Conservation (phyloP, 1,140 invertebrate genomes). For the Drosophila busckii region DNA sequence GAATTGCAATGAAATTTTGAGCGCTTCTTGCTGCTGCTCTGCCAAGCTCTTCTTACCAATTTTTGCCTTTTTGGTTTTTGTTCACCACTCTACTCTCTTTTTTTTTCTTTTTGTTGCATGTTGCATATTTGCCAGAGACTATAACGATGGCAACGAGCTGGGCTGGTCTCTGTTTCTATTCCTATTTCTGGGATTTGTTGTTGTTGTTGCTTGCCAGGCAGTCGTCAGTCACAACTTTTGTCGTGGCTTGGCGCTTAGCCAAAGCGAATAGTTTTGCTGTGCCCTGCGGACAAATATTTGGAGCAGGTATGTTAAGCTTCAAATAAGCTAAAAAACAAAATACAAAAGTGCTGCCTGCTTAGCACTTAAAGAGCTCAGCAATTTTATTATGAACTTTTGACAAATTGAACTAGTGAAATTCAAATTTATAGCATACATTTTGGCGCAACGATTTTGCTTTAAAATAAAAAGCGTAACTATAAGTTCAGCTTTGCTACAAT, state of each 20-base stretch:
- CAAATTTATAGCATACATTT: too few relatives aligned
- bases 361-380: too few relatives aligned
- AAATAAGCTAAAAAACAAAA: neutral
- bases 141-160: slow-evolving; percentile 52
- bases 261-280: slow-evolving; percentile 45
- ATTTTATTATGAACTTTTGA: too few relatives aligned
- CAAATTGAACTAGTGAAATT: too few relatives aligned
- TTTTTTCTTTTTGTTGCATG: slow-evolving; percentile 11
- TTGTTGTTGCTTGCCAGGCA: slow-evolving; percentile 39
- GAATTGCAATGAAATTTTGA: slow-evolving; percentile 49
- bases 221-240: slow-evolving; percentile 69
- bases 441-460: too few relatives aligned
- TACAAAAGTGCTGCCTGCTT: too few relatives aligned
- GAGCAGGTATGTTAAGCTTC: slow-evolving; percentile 10
- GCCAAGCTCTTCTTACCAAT: too few relatives aligned
- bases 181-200: slow-evolving; percentile 22
- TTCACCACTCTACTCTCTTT: neutral
- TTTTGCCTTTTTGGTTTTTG: slow-evolving; percentile 4
- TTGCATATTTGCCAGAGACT: slow-evolving; percentile 59
- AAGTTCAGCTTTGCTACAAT: neutral
- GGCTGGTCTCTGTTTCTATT: slow-evolving; percentile 7
- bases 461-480: too few relatives aligned
- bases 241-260: slow-evolving; percentile 65
- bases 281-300: slow-evolving; percentile 1
- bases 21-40: slow-evolving; percentile 14